Percentiles rank a stretch among this genome's conserved stretches.
These are phyloP conservation scores for Anagrus nilaparvatae DNA, from an alignment of 1,140 invertebrate species.

Conservation along the genomic window DNA sequence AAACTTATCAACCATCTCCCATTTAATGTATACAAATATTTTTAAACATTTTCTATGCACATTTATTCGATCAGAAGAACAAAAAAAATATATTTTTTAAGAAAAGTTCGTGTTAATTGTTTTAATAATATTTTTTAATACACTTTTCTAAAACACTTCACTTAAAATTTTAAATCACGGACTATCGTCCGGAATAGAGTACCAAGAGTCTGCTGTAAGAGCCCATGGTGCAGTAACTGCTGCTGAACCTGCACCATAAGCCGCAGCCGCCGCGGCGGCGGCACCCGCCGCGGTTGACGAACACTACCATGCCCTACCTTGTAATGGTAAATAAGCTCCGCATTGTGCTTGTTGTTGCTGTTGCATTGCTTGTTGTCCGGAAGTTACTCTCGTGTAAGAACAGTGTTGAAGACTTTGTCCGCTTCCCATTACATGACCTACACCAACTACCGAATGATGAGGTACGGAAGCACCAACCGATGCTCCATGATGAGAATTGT, in stretches of 20 bases:
- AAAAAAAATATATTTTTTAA: no score
- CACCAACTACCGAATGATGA: conserved; percentile 49
- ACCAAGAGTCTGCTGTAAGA: conserved; percentile 38
- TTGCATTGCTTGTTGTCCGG: conserved; percentile 52
- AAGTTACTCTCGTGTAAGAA: conserved; percentile 37
- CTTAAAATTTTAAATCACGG: no score
- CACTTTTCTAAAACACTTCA: no score
- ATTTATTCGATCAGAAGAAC: no score
- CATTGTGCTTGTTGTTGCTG: conserved; percentile 70
- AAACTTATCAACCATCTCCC: no score
- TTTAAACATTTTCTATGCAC: no score
- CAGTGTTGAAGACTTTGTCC: conserved; percentile 50
- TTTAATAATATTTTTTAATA: no score
- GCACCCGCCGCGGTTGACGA: conserved; percentile 40
- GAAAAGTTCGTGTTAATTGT: no score
- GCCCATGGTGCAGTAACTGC: conserved; percentile 18
- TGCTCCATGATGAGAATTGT: conserved; percentile 41
- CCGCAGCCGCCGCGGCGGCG: conserved; percentile 34
- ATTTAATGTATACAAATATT: no score
- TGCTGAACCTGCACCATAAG: conserved; percentile 37
- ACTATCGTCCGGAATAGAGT: conserved; percentile 38
- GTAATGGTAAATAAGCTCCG: conserved; percentile 71
- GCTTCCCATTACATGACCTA: conserved; percentile 49
- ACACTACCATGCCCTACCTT: conserved; percentile 76
- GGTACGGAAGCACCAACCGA: conserved; percentile 45